Evolutionary conservation across 2,888 invertebrate genomes (phyloP), one percentile per base, ranked within the genome.

Genomic region (Diarsia brunnea): DNA sequence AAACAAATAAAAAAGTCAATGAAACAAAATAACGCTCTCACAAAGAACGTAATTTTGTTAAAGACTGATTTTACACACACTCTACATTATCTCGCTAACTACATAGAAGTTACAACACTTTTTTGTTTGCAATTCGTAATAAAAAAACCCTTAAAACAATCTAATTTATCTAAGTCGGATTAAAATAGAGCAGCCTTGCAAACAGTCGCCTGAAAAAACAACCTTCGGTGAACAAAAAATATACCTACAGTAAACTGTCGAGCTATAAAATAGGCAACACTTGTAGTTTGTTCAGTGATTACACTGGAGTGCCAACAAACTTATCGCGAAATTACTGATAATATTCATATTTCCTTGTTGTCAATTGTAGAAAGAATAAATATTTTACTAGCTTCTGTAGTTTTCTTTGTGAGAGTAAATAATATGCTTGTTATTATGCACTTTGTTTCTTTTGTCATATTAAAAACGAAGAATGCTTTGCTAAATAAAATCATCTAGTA

Each of bases 231-330:
- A 63, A 79, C 64, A 77, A 79, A 82, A 79, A 78, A 68, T 75
- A 63, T 73, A 75, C 47, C 38, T 53, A 61, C 45, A 14, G 60
- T 82, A 82, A 79, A 85, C 79, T 78, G 73, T 21, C 75, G 69
- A 43, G 70, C 69, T 60, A 78, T 89, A 86, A 85, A 89, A 75
- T 86, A 80, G 79, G 51, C 58, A 77, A 78, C 76, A 58, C 75
- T 73, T 38, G 65, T 47, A 73, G 83, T 82, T 79, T 73, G 74
- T 80, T 76, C 60, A 78, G 51, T 61, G 65, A 79, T 85, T 86
- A 88, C 84, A 86, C 73, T 73, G 74, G 21, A 24, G 76, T 74
- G 69, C 82, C 71, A 77, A 83, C 82, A 73, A 51, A 72, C 49
- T 66, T 84, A 83, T 83, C 84, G 73, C 19, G 51, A 81, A 81